A percentile compares a stretch with the other conserved stretches of the same genome.
Conservation (phyloP, 2,797 vertebrate genomes). For the Hoplostethus atlanticus region DNA sequence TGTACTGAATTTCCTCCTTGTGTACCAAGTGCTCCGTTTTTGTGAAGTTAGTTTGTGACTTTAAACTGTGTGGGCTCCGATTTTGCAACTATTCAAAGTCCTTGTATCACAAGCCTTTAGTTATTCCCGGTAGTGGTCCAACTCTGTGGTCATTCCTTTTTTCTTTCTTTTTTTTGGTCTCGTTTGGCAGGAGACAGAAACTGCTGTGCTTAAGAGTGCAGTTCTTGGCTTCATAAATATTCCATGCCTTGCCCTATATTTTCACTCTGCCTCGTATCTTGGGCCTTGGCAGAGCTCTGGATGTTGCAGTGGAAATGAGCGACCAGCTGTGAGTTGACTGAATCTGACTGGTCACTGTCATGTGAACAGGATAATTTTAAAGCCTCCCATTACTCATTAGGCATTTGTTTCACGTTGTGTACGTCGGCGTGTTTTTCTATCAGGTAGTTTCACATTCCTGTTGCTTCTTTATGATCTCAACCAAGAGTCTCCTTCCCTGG, state of each 20-base stretch:
- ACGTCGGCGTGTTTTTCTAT: neutral
- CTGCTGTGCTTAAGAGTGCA: slow-evolving; percentile 27
- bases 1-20: slow-evolving; percentile 27
- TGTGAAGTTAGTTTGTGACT: neutral
- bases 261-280: slow-evolving; percentile 34
- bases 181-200: slow-evolving; percentile 14
- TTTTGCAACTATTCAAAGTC: neutral
- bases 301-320: slow-evolving; percentile 29
- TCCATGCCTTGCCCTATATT: slow-evolving; percentile 65
- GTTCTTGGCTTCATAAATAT: slow-evolving; percentile 63
- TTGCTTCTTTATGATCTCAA: slow-evolving; percentile 12
- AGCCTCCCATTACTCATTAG: neutral
- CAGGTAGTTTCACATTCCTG: slow-evolving; percentile 3
- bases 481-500: slow-evolving; percentile 18
- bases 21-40: slow-evolving; percentile 11
- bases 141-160: neutral
- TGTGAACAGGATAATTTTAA: slow-evolving; percentile 6
- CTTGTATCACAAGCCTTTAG: neutral
- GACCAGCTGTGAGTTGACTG: slow-evolving; percentile 8
- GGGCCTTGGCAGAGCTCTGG: slow-evolving; percentile 15
- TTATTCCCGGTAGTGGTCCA: slow-evolving; percentile 1
- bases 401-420: neutral
- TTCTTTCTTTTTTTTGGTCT: slow-evolving; percentile 21
- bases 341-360: neutral
- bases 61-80: neutral